Evolutionary conservation across 2,113 vertebrate genomes (phyloP).

Genomic region (Leucosticte australis): DNA sequence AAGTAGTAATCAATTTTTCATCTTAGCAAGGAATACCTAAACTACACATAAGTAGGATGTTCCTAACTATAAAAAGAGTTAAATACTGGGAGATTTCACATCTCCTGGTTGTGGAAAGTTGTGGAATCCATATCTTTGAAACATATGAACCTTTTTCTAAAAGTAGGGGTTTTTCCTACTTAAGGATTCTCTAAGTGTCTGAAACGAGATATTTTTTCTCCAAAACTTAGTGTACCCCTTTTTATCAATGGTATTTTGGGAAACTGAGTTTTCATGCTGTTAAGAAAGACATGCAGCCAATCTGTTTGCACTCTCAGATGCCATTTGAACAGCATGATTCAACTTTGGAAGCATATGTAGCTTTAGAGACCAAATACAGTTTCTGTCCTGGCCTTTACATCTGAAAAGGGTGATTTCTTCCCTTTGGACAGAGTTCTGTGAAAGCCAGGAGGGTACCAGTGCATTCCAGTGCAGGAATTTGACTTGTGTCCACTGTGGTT

Average conservation of each 20-base stretch:
- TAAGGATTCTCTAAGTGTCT: background rate
- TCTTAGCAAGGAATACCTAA: background rate
- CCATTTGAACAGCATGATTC: slow-evolving; percentile 9
- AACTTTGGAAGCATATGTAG: background rate
- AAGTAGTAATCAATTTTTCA: background rate
- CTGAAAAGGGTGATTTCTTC: background rate
- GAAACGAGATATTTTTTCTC: background rate
- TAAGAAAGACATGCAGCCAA: background rate
- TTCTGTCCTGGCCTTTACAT: background rate
- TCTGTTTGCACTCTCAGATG: slow-evolving; percentile 33
- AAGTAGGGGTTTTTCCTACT: background rate
- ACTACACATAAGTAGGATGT: background rate
- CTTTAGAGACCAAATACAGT: background rate
- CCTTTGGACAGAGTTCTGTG: background rate
- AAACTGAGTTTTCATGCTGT: slow-evolving; percentile 16
- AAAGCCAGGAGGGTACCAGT: background rate
- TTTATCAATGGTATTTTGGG: slow-evolving; percentile 1
- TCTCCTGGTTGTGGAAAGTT: background rate
- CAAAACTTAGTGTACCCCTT: slow-evolving; percentile 1
- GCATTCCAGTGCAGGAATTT: background rate
- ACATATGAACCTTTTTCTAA: background rate
- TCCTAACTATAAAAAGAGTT: background rate
- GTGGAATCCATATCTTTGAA: background rate
- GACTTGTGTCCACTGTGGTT: background rate
- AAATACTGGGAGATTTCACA: background rate